Base-by-base conservation (phyloP, 2,888 invertebrate genomes). In the Brachynemurus nebulosus region DNA sequence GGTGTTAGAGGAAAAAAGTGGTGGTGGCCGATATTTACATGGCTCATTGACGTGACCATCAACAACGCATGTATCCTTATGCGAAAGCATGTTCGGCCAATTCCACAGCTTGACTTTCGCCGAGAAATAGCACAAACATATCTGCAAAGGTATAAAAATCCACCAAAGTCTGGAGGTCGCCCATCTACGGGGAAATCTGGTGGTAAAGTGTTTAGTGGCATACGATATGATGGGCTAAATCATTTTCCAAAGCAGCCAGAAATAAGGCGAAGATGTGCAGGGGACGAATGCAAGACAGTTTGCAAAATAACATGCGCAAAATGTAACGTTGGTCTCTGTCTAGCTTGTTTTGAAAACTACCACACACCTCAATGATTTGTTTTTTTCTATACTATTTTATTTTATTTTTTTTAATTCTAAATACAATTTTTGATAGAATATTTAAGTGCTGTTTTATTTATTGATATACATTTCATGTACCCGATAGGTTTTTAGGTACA, bases 1-100 rank as follows among this genome's bases (percentile, higher is more conserved):
- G 39, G 47, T 23, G 47, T 52, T 42, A 46, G 50, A 46, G 49
- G 48, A 21, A 55, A 55, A 47, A 53, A 54, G 45, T 52, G 48
- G 49, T 52, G 45, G 23, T 48, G 47, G 47, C 23, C 41, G 21
- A 33, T 52, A 27, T 51, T 52, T 38, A 49, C 48, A 12, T 50
- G 49, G 48, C 21, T 48, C 8, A 12, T 51, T 21, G 50, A 50
- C 44, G 46, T 42, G 5, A 11, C 45, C 8, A 34, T 50, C 1
- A 33, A 48, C 18, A 52, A 51, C 42, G 49, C 51, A 37, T 53
- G 50, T 48, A 34, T 48, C 19, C 16, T 51, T 9, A n/a, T 37
- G 9, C 47, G 41, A 42, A 44, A 43, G 39, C n/a, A 12, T 8
- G 39, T 14, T 25, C 11, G 8, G 11, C 8, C 44, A 19, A 27